These are phyloP conservation scores for Noctua janthe DNA, from an alignment of 2,888 invertebrate species.

Conservation along the genomic window DNA sequence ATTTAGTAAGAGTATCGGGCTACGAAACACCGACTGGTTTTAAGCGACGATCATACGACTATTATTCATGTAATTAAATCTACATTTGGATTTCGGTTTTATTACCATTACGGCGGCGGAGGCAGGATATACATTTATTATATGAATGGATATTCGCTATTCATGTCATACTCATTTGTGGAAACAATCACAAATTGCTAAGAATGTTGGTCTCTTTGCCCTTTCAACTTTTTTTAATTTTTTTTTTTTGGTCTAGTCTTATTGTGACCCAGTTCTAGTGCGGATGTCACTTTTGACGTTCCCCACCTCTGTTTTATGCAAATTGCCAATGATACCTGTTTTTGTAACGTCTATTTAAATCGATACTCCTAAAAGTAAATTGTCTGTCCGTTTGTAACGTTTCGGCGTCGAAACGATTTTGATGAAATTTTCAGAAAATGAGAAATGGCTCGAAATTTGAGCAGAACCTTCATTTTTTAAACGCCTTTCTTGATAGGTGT, in stretches of 20 bases:
- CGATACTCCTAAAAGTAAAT: not conserved
- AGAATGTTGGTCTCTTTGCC: not conserved
- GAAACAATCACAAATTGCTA: not conserved
- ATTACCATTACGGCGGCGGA: not conserved
- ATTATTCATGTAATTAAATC: not conserved
- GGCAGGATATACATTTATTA: not conserved
- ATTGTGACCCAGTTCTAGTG: not conserved
- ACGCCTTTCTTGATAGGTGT: too few species aligned
- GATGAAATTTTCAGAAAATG: not conserved
- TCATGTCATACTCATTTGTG: not conserved
- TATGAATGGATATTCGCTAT: not conserved
- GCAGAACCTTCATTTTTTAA: too few species aligned
- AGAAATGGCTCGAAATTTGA: not conserved
- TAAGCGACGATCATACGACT: not conserved
- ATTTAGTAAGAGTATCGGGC: constrained; percentile 28
- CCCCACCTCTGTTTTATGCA: not conserved
- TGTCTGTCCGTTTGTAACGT: not conserved
- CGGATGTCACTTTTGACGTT: not conserved
- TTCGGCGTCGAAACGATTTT: not conserved
- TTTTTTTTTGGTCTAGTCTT: not conserved
- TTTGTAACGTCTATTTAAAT: not conserved
- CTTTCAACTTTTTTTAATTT: constrained; percentile 6
- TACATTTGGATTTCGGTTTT: not conserved
- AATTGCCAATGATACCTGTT: constrained; percentile 13
- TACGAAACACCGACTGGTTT: constrained; percentile 26